Base-by-base conservation (phyloP, 2,113 vertebrate genomes). In the Callaeas wilsoni region DNA sequence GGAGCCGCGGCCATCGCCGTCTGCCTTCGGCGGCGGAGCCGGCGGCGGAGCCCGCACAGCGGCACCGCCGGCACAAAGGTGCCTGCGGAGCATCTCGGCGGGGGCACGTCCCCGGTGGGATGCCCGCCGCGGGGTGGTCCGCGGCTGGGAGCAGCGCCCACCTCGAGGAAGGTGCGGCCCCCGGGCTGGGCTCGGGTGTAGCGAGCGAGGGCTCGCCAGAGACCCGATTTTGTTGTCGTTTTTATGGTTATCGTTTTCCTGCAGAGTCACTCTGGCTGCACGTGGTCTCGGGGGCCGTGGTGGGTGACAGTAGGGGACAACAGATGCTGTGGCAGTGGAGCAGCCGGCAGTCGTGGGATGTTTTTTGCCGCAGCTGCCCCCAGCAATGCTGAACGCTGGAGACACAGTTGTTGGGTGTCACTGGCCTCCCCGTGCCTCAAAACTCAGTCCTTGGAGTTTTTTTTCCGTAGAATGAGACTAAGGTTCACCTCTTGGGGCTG, bases 211-310 rank as follows among this genome's bases (percentile, higher is more conserved):
- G 8, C 42, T 75, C 10, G 1, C 4, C 65, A 0, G 32, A 25
- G 47, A 8, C 2, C 11, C 6, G 13, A 1, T 49, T 62, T 70
- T 57, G 56, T n/a, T 50, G 91, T 69, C 16, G 0, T 88, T 79
- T n/a, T 44, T 5, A 1, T 4, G 39, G 4, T 53, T 50, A 0
- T 26, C 4, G 23, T 62, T 92, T 95, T 93, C 89, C 81, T 93
- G 93, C 94, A 88, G 93, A 92, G 91, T 93, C 89, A 88, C 91
- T 55, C 70, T 6, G 53, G 70, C 35, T 12, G 52, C 75, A 57
- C 29, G 37, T 88, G 91, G 91, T 37, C 57, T 55, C 8, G 3
- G 62, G 92, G 71, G 76, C 87, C 13, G 14, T 6, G 89, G 57
- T 39, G 86, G 63, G 86, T 92, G 91, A 73, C 86, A 29, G 53